Conservation (phyloP, 2,797 vertebrate species). For the Distichodus sexfasciatus region DNA sequence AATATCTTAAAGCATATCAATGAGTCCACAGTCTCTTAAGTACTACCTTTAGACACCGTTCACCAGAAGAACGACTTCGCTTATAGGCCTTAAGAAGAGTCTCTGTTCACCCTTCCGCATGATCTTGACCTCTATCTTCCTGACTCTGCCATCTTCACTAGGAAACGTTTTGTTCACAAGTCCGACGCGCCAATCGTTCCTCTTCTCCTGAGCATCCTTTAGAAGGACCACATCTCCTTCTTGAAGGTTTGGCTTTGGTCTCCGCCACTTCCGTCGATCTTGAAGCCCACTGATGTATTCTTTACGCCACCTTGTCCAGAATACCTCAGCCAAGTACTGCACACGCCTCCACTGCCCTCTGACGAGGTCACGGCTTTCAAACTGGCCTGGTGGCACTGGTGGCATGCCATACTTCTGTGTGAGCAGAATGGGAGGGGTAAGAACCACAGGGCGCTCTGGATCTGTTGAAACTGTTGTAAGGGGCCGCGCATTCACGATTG, state of each 20-base stretch:
- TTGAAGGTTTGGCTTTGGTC: background rate
- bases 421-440: conserved; percentile 7
- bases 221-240: background rate
- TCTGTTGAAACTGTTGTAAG: conserved; percentile 6
- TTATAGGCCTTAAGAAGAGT: background rate
- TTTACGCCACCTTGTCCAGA: conserved; percentile 5
- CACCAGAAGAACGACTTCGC: conserved; percentile 9
- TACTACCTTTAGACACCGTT: conserved; percentile 4
- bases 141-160: conserved; percentile 3
- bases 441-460: conserved; percentile 1
- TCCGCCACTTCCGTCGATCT: background rate
- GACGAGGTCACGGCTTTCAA: background rate
- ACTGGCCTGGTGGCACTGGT: background rate
- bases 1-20: too few relatives aligned
- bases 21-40: background rate
- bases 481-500: background rate
- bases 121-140: conserved; percentile 10
- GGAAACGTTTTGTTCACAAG: conserved; percentile 7
- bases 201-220: background rate
- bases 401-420: background rate
- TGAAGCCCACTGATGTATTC: conserved; percentile 11
- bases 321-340: conserved; percentile 4
- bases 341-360: background rate
- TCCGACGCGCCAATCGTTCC: background rate
- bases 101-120: background rate